A percentile compares a stretch with the other conserved stretches of the same genome.
These are phyloP conservation scores for Coccyzus lansbergi DNA, from an alignment of 2,797 vertebrate species.

Conservation along the genomic window DNA sequence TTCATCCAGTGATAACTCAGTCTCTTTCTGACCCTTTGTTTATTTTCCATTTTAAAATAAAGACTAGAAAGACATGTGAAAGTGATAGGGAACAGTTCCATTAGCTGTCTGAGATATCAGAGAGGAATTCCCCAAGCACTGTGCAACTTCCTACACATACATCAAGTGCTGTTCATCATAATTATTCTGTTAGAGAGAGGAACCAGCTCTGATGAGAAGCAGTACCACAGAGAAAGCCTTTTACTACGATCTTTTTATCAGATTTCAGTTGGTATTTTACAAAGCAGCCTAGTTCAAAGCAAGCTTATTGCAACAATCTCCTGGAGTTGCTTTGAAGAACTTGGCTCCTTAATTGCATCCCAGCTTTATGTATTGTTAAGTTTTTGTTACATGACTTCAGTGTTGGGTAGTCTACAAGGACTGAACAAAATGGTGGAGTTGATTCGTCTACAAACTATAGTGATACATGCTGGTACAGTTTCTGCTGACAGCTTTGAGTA, in stretches of 20 bases:
- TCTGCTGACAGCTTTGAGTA: neutral
- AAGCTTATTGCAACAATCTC: neutral
- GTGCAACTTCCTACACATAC: neutral
- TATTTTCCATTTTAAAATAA: slow-evolving; percentile 23
- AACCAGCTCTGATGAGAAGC: neutral
- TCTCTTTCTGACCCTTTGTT: neutral
- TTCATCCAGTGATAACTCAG: neutral
- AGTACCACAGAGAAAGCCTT: neutral
- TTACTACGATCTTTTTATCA: neutral
- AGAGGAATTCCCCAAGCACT: slow-evolving; percentile 30
- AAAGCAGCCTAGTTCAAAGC: slow-evolving; percentile 9
- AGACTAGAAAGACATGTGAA: neutral
- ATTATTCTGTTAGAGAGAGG: neutral
- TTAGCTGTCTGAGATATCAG: slow-evolving; percentile 25
- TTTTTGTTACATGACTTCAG: neutral
- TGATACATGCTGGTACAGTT: neutral
- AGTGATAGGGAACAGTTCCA: neutral
- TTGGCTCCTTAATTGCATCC: neutral
- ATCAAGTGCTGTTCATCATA: slow-evolving; percentile 4
- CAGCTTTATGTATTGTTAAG: neutral
- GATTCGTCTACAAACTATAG: neutral
- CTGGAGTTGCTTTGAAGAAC: neutral
- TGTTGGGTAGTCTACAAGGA: neutral
- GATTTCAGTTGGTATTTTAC: slow-evolving; percentile 1
- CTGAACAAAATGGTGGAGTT: neutral